Conservation (phyloP, 2,113 vertebrate species). For the Ochotona curzoniae region DNA sequence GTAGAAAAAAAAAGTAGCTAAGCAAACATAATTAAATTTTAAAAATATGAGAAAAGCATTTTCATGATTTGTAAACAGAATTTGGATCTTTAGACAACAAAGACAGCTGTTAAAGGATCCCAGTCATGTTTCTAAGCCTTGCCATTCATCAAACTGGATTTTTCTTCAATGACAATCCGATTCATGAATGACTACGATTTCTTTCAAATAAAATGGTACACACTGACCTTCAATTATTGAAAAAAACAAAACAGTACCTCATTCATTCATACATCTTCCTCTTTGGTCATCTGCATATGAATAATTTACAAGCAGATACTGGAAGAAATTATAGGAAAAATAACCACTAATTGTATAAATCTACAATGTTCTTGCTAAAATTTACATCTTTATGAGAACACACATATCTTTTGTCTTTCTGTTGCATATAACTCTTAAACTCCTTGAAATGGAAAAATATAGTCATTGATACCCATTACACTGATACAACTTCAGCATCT, state of each 20-base stretch:
- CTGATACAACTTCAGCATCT: background rate
- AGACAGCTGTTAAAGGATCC: background rate
- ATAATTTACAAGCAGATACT: background rate
- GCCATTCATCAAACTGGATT: background rate
- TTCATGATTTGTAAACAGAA: background rate
- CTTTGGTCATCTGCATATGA: background rate
- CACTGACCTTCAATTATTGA: background rate
- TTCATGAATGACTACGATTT: background rate
- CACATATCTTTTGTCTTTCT: background rate
- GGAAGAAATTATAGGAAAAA: background rate
- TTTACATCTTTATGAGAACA: background rate
- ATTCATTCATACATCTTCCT: background rate
- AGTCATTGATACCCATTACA: background rate
- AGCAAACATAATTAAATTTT: background rate
- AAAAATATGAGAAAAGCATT: background rate
- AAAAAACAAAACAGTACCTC: background rate
- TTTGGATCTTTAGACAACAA: slow-evolving; percentile 24
- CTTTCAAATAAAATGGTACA: slow-evolving; percentile 27
- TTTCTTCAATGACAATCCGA: background rate
- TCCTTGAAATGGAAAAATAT: background rate
- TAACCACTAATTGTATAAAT: background rate
- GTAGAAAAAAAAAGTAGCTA: background rate
- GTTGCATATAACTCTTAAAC: background rate
- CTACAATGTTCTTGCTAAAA: background rate
- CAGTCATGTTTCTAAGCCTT: slow-evolving; percentile 5